Conservation (phyloP, 2,113 vertebrate genomes). For the Zosterops lateralis region DNA sequence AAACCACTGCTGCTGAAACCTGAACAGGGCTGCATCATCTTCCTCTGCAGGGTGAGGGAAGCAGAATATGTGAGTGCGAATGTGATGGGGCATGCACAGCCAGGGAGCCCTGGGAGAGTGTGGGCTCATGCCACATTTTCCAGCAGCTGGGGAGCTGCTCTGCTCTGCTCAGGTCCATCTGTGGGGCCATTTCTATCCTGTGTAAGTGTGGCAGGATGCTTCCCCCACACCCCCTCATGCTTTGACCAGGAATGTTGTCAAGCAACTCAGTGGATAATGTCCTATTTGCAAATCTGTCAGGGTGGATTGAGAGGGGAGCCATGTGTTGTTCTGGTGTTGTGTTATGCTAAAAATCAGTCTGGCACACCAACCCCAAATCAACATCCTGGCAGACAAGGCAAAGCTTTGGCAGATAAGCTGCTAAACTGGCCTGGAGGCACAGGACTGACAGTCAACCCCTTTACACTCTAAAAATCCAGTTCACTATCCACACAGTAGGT, state of each 20-base stretch:
- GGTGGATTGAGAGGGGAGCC: not conserved
- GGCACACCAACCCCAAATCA: not conserved
- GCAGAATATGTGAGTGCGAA: not conserved
- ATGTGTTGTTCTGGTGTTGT: not conserved
- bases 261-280: not conserved
- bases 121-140: accelerated
- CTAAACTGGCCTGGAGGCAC: not conserved
- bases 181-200: not conserved
- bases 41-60: not conserved
- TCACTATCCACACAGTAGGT: not conserved
- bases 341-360: not conserved
- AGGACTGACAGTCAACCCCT: not conserved
- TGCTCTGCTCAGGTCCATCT: not conserved
- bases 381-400: not conserved
- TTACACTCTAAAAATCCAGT: not conserved
- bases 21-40: not conserved
- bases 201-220: not conserved
- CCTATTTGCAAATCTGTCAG: not conserved
- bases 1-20: not conserved
- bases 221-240: accelerated
- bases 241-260: not conserved
- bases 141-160: not conserved
- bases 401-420: not conserved
- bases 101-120: not conserved
- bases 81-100: not conserved